Conservation (phyloP, 2,113 vertebrate genomes). For the Martes martes region DNA sequence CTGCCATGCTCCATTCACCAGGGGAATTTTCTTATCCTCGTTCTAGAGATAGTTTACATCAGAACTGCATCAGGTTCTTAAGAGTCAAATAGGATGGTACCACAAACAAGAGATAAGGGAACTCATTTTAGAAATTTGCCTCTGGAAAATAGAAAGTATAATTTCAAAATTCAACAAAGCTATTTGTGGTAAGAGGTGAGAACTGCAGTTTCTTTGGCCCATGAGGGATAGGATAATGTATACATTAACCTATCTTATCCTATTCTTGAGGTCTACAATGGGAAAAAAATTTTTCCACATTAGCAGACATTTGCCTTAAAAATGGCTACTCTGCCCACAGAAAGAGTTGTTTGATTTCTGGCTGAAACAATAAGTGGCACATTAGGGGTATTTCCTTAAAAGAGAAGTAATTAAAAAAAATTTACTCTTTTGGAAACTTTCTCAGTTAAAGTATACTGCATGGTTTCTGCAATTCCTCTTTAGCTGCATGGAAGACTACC, state of each 20-base stretch:
- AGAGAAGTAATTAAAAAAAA: not conserved
- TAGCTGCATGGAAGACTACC: not conserved
- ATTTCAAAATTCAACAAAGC: conserved; percentile 34
- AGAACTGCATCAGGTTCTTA: conserved; percentile 33
- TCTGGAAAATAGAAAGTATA: conserved; percentile 32
- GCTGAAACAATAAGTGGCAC: not conserved
- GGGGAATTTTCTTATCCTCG: not conserved
- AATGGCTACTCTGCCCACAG: not conserved
- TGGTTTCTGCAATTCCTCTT: conserved; percentile 40
- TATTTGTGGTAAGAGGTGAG: not conserved
- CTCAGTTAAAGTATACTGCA: conserved; percentile 7
- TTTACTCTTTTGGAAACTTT: conserved; percentile 36
- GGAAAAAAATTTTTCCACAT: not conserved
- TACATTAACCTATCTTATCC: not conserved
- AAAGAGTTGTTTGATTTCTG: conserved; percentile 36
- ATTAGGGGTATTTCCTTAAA: conserved; percentile 22
- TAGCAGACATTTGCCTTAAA: not conserved
- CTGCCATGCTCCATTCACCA: not conserved
- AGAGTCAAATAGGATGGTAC: conserved; percentile 16
- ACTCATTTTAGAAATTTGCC: conserved; percentile 29
- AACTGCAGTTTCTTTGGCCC: not conserved
- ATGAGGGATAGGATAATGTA: not conserved
- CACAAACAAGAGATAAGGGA: not conserved
- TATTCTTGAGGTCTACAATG: not conserved
- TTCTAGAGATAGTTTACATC: conserved; percentile 27